These are phyloP conservation scores for Phataginus tricuspis DNA, from an alignment of 2,797 vertebrate species.

Conservation along the genomic window DNA sequence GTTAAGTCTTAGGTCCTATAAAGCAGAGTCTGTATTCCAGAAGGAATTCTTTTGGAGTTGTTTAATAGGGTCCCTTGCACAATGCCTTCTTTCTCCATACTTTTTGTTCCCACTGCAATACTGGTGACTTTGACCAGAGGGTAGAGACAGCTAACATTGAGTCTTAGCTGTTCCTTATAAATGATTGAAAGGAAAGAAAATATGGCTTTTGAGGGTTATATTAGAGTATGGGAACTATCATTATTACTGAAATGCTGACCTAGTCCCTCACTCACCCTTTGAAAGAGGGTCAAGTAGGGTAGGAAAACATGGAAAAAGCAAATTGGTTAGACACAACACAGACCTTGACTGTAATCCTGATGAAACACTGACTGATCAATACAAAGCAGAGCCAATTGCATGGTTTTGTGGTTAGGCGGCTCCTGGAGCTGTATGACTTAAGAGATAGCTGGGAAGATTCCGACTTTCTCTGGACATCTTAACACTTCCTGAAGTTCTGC, in stretches of 20 bases:
- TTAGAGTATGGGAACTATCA: conserved; percentile 31
- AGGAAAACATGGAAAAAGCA: conserved; percentile 42
- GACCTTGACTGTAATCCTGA: conserved; percentile 5
- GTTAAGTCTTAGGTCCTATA: conserved; percentile 39
- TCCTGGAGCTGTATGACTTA: not conserved
- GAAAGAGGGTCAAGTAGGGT: not conserved
- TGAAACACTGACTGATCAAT: conserved; percentile 44
- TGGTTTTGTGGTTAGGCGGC: not conserved
- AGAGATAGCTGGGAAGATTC: not conserved
- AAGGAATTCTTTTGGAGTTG: conserved; percentile 45
- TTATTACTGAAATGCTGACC: conserved; percentile 44
- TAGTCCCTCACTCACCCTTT: conserved; percentile 12
- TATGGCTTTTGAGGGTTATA: not conserved
- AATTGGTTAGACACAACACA: conserved; percentile 39
- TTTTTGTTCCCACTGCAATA: conserved; percentile 46
- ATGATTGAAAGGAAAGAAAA: conserved; percentile 13
- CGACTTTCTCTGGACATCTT: not conserved
- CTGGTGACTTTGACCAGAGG: conserved; percentile 51
- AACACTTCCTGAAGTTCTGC: not conserved
- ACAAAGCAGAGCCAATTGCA: not conserved
- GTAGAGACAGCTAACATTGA: not conserved
- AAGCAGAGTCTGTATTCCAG: conserved; percentile 29
- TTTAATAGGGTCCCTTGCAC: conserved; percentile 23
- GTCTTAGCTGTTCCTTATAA: conserved; percentile 4
- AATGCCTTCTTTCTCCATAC: not conserved